These are phyloP conservation scores for Prosopocoilus inquinatus DNA, from an alignment of 2,888 invertebrate species.

Conservation along the genomic window DNA sequence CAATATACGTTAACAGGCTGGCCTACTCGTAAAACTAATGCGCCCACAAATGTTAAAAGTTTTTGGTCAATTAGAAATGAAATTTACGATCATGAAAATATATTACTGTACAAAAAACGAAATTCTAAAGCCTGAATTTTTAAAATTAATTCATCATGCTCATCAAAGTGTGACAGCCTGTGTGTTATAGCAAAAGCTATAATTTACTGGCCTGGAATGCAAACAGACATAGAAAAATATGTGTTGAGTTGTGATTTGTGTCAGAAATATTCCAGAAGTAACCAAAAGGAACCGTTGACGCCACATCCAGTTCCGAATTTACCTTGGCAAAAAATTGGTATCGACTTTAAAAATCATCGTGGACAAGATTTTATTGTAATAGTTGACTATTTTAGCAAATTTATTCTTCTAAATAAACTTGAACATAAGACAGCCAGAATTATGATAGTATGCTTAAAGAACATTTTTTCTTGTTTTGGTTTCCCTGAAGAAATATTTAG, in stretches of 20 bases:
- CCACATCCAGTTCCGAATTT: too few relatives aligned
- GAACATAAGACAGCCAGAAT: too few relatives aligned
- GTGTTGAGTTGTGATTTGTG: slow-evolving; percentile 11
- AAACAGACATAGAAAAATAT: slow-evolving; percentile 8
- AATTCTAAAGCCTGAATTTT: slow-evolving; percentile 6
- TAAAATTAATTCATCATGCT: slow-evolving; percentile 7
- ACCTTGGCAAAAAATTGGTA: too few relatives aligned
- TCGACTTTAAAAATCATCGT: too few relatives aligned
- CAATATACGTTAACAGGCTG: slow-evolving; percentile 8
- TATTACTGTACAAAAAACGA: slow-evolving; percentile 13
- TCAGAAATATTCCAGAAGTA: slow-evolving; percentile 11
- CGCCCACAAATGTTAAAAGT: slow-evolving; percentile 2
- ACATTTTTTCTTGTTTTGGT: too few relatives aligned
- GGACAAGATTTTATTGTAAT: too few relatives aligned
- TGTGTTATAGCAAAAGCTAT: too few relatives aligned
- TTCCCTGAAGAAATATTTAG: too few relatives aligned
- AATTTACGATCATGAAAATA: slow-evolving; percentile 3
- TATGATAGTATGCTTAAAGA: too few relatives aligned
- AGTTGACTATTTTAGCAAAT: too few relatives aligned
- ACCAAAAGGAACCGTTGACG: slow-evolving; percentile 9
- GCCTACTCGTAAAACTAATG: slow-evolving; percentile 11
- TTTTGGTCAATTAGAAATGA: slow-evolving; percentile 13
- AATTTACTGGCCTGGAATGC: slow-evolving; percentile 24
- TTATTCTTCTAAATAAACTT: too few relatives aligned
- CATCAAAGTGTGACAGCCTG: slow-evolving; percentile 10